Conservation (phyloP, 2,888 invertebrate genomes). For the Sipunculus nudus region DNA sequence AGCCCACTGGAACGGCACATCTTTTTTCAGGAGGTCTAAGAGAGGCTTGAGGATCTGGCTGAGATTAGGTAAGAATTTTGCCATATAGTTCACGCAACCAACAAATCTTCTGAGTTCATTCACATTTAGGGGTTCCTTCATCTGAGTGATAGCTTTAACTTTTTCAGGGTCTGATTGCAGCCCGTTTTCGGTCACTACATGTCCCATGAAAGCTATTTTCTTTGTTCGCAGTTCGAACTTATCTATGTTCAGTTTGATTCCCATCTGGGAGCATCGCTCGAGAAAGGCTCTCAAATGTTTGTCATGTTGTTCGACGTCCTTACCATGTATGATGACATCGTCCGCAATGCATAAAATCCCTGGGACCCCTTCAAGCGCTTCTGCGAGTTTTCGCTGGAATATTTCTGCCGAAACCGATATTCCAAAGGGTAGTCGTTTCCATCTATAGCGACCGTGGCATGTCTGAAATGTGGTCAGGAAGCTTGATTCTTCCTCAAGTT, state of each 20-base stretch:
- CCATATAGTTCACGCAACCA: slow-evolving; percentile 30
- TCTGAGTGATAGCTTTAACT: slow-evolving; percentile 27
- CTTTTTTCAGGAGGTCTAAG: slow-evolving; percentile 24
- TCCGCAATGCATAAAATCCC: slow-evolving; percentile 34
- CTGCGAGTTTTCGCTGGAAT: slow-evolving; percentile 33
- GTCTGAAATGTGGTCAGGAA: slow-evolving; percentile 32
- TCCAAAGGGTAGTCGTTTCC: slow-evolving; percentile 35
- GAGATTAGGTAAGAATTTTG: slow-evolving; percentile 27
- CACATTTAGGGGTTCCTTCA: slow-evolving; percentile 21
- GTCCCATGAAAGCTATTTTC: slow-evolving; percentile 30
- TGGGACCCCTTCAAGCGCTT: slow-evolving; percentile 27
- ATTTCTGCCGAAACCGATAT: slow-evolving; percentile 30
- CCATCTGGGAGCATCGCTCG: slow-evolving; percentile 23
- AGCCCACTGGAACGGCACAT: too few species aligned
- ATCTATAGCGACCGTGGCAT: slow-evolving; percentile 31
- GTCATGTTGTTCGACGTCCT: slow-evolving; percentile 25
- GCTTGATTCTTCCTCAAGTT: slow-evolving; percentile 32
- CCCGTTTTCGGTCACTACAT: slow-evolving; percentile 26
- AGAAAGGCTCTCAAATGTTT: slow-evolving; percentile 17
- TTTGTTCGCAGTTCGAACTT: slow-evolving; percentile 5
- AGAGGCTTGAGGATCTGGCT: slow-evolving; percentile 23
- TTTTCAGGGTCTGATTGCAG: slow-evolving; percentile 32
- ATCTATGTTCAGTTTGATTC: slow-evolving; percentile 27
- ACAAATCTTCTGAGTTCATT: slow-evolving; percentile 32
- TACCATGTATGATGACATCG: slow-evolving; percentile 33